Base-by-base conservation (phyloP, 2,797 vertebrate species). In the Staurois parvus region DNA sequence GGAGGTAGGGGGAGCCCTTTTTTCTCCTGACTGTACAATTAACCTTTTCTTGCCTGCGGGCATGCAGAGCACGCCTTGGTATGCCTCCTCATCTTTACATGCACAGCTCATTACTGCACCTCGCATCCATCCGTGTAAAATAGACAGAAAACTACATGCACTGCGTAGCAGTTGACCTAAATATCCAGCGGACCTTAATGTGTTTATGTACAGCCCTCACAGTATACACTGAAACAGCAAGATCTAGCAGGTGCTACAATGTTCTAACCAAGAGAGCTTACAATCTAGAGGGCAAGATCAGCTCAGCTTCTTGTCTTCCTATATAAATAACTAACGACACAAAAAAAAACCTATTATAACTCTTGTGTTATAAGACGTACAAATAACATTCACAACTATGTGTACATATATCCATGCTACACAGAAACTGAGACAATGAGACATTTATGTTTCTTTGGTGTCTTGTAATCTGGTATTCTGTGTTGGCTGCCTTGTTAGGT, bases 31-130 rank as follows among this genome's bases (percentile, higher is more conserved):
- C 80, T 81, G 48, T 81, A 76, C 79, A 81, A 81, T 86, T 86
- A 82, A 86, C 85, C 73, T 81, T 67, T 82, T 82, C 79, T 79
- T 86, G 85, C 85, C 73, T 86, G 85, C 66, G 81, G 84, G 84
- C 79, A 82, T 40, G 67, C 40, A 64, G 29, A 59, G 29, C 78
- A 77, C 75, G 64, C 52, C 70, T 67, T 82, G 73, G 56, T 85
- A 48, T 64, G 48, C 37, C 72, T 40, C 29, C 77, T 56, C 72
- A 26, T 64, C 37, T 72, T 37, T 64, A 85, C 85, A 82, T 76
- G 79, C 56, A 52, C 72, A 77, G 74, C 66, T 76, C 79, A 72
- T 86, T 86, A 86, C 48, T 29, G 26, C 79, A 76, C n/a, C 62
- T 70, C 28, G 26, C 62, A 72, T 66, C 67, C 83, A 48, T 72